Evolutionary conservation across 2,113 vertebrate genomes (phyloP).

Genomic region (Sprattus sprattus): DNA sequence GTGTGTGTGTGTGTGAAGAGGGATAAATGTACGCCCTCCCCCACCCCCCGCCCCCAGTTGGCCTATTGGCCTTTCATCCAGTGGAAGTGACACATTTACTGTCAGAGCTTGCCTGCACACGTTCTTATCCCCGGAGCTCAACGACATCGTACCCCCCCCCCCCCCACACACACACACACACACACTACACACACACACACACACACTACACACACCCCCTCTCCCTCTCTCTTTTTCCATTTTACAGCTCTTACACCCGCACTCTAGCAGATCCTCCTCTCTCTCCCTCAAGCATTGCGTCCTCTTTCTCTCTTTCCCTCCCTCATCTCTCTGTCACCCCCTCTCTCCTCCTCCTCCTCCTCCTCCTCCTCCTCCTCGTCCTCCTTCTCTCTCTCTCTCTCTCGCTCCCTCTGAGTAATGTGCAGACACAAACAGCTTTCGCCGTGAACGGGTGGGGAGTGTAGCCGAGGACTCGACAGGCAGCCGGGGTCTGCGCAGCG

Average conservation of each 20-base stretch:
- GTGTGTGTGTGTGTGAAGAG: too few relatives aligned
- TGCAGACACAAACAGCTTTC: conserved; percentile 2
- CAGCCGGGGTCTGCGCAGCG: conserved; percentile 6
- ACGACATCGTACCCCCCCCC: too few relatives aligned
- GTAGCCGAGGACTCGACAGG: background rate
- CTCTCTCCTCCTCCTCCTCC: background rate
- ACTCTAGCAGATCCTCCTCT: background rate
- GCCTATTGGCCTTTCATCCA: background rate
- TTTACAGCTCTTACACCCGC: background rate
- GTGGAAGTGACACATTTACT: background rate
- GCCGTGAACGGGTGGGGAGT: background rate
- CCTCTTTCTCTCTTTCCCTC: background rate
- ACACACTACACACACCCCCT: background rate
- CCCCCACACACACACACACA: background rate
- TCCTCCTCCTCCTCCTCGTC: too few relatives aligned
- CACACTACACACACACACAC: background rate
- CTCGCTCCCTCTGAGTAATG: background rate
- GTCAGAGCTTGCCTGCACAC: background rate
- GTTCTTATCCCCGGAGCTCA: background rate
- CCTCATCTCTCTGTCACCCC: background rate
- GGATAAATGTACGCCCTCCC: background rate
- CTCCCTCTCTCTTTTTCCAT: background rate
- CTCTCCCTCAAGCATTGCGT: background rate
- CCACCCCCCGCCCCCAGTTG: background rate
- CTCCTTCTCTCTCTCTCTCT: background rate